Conservation (phyloP, 2,888 invertebrate species). For the Lathronympha strigana region DNA sequence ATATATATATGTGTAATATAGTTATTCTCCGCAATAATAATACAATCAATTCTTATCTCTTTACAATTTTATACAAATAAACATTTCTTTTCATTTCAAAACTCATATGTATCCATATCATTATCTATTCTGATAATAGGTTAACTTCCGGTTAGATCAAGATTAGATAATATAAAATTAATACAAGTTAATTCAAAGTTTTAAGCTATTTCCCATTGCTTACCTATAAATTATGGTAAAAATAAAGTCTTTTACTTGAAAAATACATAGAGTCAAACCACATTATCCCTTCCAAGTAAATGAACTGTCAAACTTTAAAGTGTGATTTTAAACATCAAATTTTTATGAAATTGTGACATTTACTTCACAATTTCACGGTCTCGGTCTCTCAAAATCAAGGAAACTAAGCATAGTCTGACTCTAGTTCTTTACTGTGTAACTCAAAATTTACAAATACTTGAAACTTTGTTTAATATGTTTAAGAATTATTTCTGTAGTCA, state of each 20-base stretch:
- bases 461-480: background rate
- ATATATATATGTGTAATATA: too few species aligned
- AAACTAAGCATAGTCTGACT: too few species aligned
- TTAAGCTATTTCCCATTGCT: background rate
- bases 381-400: too few species aligned
- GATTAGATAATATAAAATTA: conserved; percentile 28
- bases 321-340: too few species aligned
- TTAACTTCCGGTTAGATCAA: conserved; percentile 17
- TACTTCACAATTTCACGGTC: too few species aligned
- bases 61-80: background rate
- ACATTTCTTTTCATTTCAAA: too few species aligned
- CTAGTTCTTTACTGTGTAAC: background rate
- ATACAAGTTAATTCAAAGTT: background rate
- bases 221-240: background rate
- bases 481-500: background rate
- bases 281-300: too few species aligned
- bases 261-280: too few species aligned
- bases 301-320: too few species aligned
- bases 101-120: background rate
- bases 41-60: background rate
- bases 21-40: too few species aligned
- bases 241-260: too few species aligned
- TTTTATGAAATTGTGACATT: too few species aligned
- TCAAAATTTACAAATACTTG: background rate
- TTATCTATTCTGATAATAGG: background rate